Evolutionary conservation across 23 tunicate genomes (phyloP), one percentile per base, ranked within the genome.

Genomic region (Ascidia mentula): DNA sequence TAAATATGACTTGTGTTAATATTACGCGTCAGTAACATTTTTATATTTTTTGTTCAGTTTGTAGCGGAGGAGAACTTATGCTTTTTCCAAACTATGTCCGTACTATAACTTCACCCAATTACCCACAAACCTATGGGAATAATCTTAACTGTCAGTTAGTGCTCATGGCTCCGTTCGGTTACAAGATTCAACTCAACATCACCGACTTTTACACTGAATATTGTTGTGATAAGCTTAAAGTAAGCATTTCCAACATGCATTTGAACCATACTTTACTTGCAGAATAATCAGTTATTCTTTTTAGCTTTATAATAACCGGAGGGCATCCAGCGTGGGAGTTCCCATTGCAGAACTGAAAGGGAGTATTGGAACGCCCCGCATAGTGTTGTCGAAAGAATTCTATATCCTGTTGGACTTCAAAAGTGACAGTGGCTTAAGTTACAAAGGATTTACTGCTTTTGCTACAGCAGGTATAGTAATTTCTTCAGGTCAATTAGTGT

Each of bases 31-130:
- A n/a, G n/a, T n/a, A n/a, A n/a, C n/a, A n/a, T n/a, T n/a, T n/a
- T n/a, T n/a, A n/a, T n/a, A n/a, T n/a, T n/a, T n/a, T n/a, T n/a
- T n/a, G n/a, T n/a, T n/a, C n/a, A n/a, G n/a, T n/a, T n/a, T n/a
- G n/a, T n/a, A n/a, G n/a, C n/a, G n/a, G n/a, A n/a, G n/a, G n/a
- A n/a, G n/a, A n/a, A n/a, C n/a, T n/a, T n/a, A n/a, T n/a, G n/a
- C n/a, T n/a, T n/a, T n/a, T n/a, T n/a, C n/a, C n/a, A n/a, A n/a
- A n/a, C n/a, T n/a, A n/a, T n/a, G n/a, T n/a, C n/a, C n/a, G n/a
- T n/a, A n/a, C n/a, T n/a, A 70, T 77, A 22, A 45, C 36, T 42
- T 77, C 80, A 45, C 80, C 80, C 6, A 77, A 77, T 45, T 77
- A 45, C 37, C 80, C 80, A 45, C 26, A 40, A 15, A 46, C 45